Conservation (phyloP, 2,113 vertebrate species). For the Zingel zingel region DNA sequence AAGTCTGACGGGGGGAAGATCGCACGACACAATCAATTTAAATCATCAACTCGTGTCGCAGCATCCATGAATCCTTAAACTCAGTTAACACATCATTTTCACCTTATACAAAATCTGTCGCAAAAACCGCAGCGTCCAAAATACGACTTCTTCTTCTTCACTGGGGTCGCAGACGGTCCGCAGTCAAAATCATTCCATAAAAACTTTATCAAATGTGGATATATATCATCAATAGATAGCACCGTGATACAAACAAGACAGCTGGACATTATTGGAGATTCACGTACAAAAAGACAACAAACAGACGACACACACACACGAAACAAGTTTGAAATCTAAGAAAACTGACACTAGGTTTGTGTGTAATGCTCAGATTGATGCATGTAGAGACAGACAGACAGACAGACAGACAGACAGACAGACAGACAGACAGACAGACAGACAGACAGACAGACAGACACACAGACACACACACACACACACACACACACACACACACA, state of each 20-base stretch:
- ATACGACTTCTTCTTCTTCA: conserved; percentile 79
- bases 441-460: too few relatives aligned
- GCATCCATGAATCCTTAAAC: background rate
- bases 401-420: too few relatives aligned
- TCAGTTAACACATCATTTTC: conserved; percentile 26
- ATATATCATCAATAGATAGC: conserved; percentile 88
- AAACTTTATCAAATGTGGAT: conserved; percentile 87
- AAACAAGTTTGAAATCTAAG: too few relatives aligned
- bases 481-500: background rate
- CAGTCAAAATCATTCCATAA: conserved; percentile 85
- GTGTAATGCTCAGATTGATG: too few relatives aligned
- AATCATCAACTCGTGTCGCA: background rate
- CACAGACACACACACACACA: background rate
- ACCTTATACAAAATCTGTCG: conserved; percentile 61
- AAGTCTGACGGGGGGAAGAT: background rate
- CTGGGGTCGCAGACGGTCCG: conserved; percentile 17
- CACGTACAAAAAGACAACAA: conserved; percentile 36
- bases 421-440: too few relatives aligned
- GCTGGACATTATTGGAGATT: background rate
- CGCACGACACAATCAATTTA: background rate
- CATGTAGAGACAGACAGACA: too few relatives aligned
- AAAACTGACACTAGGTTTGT: too few relatives aligned
- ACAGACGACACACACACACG: conserved; percentile 14
- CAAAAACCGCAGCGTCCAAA: conserved; percentile 80
- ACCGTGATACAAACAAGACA: conserved; percentile 88